Percentiles rank a stretch among this genome's conserved stretches.
Evolutionary conservation across 2,888 invertebrate genomes (phyloP).

Genomic region (Vannuccia rotundouncinata): DNA sequence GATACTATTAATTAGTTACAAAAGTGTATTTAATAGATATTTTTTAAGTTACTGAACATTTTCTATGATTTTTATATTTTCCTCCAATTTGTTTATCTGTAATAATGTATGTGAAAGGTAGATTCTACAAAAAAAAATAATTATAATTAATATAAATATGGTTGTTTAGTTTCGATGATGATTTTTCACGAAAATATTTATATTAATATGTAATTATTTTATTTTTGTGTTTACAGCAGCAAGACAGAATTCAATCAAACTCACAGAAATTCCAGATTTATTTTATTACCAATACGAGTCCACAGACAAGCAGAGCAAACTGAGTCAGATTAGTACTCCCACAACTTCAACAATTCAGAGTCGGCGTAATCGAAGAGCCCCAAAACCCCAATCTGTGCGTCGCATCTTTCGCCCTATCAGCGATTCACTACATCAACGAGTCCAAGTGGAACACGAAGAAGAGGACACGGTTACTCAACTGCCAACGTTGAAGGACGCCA

Average conservation of each 20-base stretch:
- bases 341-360: not conserved
- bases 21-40: too few relatives aligned
- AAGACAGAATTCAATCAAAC: not conserved
- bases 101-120: too few relatives aligned
- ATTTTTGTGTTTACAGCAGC: too few relatives aligned
- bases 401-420: not conserved
- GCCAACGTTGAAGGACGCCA: not conserved
- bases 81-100: too few relatives aligned
- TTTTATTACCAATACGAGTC: not conserved
- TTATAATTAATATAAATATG: too few relatives aligned
- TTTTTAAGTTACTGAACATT: too few relatives aligned
- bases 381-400: not conserved
- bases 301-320: not conserved
- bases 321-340: not conserved
- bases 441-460: not conserved
- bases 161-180: too few relatives aligned
- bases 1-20: too few relatives aligned
- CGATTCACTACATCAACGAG: not conserved
- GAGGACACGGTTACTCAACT: not conserved
- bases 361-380: not conserved
- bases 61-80: too few relatives aligned
- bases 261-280: not conserved
- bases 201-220: too few relatives aligned
- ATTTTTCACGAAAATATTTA: too few relatives aligned
- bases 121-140: too few relatives aligned